Percentiles rank a stretch among this genome's conserved stretches.
Evolutionary conservation across 2,888 invertebrate genomes (phyloP).

Genomic region (Conistra vaccinii): DNA sequence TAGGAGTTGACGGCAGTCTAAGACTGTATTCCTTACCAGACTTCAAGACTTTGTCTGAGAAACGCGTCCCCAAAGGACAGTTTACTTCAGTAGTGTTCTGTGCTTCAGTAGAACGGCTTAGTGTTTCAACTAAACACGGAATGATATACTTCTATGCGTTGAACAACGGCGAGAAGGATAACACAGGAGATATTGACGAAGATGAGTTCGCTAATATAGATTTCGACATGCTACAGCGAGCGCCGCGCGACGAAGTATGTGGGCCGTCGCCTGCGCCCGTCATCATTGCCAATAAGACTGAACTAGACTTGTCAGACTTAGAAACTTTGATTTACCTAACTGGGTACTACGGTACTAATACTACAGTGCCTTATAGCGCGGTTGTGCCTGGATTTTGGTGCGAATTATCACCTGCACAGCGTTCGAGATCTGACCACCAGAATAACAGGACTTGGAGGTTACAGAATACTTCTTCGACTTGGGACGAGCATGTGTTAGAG

Average conservation of each 20-base stretch:
- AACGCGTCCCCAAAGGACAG: conserved; percentile 92
- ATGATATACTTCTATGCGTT: conserved; percentile 95
- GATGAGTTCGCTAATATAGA: conserved; percentile 90
- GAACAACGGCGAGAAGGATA: conserved; percentile 93
- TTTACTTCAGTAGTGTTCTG: conserved; percentile 96
- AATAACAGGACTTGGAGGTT: conserved; percentile 97
- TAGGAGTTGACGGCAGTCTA: conserved; percentile 94
- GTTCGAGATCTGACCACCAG: conserved; percentile 96
- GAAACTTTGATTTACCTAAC: conserved; percentile 94
- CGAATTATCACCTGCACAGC: conserved; percentile 97
- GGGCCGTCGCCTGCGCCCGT: conserved; percentile 79
- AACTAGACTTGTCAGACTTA: conserved; percentile 91
- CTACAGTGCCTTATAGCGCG: conserved; percentile 93
- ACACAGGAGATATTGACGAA: conserved; percentile 93
- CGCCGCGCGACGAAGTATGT: conserved; percentile 81
- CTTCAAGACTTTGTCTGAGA: conserved; percentile 92
- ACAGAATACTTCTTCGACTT: conserved; percentile 96
- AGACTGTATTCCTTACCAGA: conserved; percentile 93
- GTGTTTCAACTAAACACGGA: conserved; percentile 95
- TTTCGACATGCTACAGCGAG: conserved; percentile 85
- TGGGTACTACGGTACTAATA: conserved; percentile 92
- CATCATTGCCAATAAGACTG: conserved; percentile 91
- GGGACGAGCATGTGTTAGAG: conserved; percentile 98
- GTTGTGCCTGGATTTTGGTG: conserved; percentile 98
- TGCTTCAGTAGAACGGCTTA: conserved; percentile 96